Conservation (phyloP, 1,140 invertebrate species). For the Solen grandis region DNA sequence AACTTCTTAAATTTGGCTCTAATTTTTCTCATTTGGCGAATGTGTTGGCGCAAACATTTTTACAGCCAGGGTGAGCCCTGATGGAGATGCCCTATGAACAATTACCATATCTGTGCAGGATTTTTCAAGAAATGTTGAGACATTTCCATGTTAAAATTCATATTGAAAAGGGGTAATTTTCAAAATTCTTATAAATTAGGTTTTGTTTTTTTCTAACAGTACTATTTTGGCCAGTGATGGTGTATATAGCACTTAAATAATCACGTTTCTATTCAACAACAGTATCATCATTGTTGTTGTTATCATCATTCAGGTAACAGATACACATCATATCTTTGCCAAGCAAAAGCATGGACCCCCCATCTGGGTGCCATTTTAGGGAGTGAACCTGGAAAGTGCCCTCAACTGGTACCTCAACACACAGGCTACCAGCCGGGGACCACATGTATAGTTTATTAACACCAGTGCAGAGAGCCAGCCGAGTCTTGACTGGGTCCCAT, state of each 20-base stretch:
- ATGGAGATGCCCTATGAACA: too few species aligned
- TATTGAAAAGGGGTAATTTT: too few species aligned
- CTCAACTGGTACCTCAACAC: slow-evolving; percentile 79
- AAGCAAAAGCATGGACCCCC: slow-evolving; percentile 74
- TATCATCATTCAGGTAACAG: slow-evolving; percentile 66
- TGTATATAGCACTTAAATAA: neutral
- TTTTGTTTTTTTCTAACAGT: too few species aligned
- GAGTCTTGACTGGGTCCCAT: slow-evolving; percentile 78
- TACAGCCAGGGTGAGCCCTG: too few species aligned
- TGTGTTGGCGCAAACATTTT: too few species aligned
- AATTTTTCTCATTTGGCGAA: too few species aligned
- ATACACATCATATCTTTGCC: slow-evolving; percentile 80
- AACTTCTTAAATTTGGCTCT: too few species aligned
- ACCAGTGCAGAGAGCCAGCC: slow-evolving; percentile 79
- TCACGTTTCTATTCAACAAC: neutral
- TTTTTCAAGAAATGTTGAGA: too few species aligned
- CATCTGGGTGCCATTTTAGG: slow-evolving; percentile 78
- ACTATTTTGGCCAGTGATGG: too few species aligned
- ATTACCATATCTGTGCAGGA: too few species aligned
- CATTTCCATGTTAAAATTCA: too few species aligned
- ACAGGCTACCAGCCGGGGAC: slow-evolving; percentile 78
- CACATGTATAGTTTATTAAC: slow-evolving; percentile 81
- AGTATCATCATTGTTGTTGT: neutral
- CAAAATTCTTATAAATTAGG: too few species aligned
- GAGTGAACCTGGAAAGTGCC: slow-evolving; percentile 75